phyloP scores from a whole-genome alignment of 1,140 invertebrate genomes.

The Conus betulinus region DNA sequence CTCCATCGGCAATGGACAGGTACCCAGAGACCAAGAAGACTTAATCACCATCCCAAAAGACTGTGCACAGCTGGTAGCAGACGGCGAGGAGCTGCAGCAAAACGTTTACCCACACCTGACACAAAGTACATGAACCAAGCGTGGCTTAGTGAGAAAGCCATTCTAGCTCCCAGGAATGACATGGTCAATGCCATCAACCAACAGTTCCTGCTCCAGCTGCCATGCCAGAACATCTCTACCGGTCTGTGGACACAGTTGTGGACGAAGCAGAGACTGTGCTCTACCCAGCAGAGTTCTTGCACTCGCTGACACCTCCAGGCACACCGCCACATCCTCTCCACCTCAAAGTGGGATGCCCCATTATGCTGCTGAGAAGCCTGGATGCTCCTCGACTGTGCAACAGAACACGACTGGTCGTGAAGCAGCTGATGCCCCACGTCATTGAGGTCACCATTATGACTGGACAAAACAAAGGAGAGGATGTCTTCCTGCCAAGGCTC shows the following conservation, averaged over 20 bases:
- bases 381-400: conserved; percentile 67
- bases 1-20: neutral
- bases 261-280: conserved; percentile 49
- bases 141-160: neutral
- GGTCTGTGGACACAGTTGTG: conserved; percentile 42
- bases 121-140: neutral
- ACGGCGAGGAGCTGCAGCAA: neutral
- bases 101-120: neutral
- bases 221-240: neutral
- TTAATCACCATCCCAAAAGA: neutral
- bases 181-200: neutral
- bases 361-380: conserved; percentile 75
- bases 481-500: conserved; percentile 47
- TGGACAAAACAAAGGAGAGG: conserved; percentile 31
- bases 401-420: conserved; percentile 71
- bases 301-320: conserved; percentile 68
- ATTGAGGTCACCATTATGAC: conserved; percentile 51
- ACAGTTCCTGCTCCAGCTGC: too few species aligned
- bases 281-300: conserved; percentile 71
- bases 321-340: conserved; percentile 71
- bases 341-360: conserved; percentile 68
- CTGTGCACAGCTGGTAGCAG: neutral
- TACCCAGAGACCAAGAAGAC: neutral
- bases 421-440: conserved; percentile 44
- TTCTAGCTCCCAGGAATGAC: neutral